Evolutionary conservation across 2,888 invertebrate species (phyloP), one percentile per base, ranked within the genome.

Genomic region (Punctoribates punctum): DNA sequence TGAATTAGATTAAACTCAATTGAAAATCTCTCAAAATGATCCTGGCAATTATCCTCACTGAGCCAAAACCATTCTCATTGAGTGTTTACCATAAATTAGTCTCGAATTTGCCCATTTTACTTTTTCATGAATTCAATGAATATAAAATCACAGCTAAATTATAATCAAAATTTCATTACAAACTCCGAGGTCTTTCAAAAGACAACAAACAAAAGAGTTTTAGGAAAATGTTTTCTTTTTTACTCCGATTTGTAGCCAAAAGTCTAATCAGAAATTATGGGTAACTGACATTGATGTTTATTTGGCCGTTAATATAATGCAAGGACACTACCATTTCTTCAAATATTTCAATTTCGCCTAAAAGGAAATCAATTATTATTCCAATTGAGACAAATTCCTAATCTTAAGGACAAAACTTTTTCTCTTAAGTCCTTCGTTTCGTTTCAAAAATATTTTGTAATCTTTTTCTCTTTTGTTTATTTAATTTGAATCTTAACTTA

Each of bases 261-360:
- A 48, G 42, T 9, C 6, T 9, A 9, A n/a, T 48, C 13, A 17
- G 8, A 48, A 17, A 17, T 13, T n/a, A 48, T 8, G n/a, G 48
- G n/a, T 13, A 48, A 48, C 48, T 48, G 48, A 48, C 48, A 17
- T 48, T 48, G n/a, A 48, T 48, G 48, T 48, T 48, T 48, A 48
- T 48, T 48, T 34, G n/a, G 48, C n/a, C 48, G 48, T 48, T 48
- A 48, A 48, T 48, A n/a, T 48, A 48, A 48, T 48, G 48, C 48
- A 48, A 48, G 48, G 48, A 48, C 48, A 48, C 48, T 8, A 34
- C 34, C 34, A 34, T 13, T 48, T 13, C 3, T 48, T 13, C 13
- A 13, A 48, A 48, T 48, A 48, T 17, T 48, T 3, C 13, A 48
- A 48, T 48, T 17, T n/a, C n/a, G n/a, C 13, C 3, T 13, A 48